These are phyloP conservation scores for Eidolon dupreanum DNA, from an alignment of 2,797 vertebrate species.

Conservation along the genomic window DNA sequence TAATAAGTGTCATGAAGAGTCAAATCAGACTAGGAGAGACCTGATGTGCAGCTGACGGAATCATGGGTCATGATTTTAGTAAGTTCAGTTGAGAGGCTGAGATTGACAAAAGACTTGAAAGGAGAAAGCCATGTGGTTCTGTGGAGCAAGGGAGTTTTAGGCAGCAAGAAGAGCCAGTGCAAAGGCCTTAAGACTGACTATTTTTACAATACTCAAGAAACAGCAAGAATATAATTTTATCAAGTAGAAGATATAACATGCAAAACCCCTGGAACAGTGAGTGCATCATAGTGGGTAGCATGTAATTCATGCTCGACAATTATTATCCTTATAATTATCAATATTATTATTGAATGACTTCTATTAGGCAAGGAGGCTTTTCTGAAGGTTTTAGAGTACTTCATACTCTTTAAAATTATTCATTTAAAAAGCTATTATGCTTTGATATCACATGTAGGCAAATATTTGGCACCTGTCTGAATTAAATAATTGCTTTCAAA, in stretches of 20 bases:
- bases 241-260: background rate
- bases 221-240: background rate
- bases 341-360: background rate
- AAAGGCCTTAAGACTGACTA: background rate
- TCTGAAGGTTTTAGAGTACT: background rate
- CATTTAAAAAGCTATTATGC: background rate
- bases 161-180: background rate
- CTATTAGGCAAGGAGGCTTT: background rate
- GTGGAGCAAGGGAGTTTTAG: background rate
- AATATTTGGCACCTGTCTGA: background rate
- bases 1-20: background rate
- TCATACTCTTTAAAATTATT: background rate
- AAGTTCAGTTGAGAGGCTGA: background rate
- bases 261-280: background rate
- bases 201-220: background rate
- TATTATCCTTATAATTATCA: background rate
- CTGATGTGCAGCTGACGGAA: background rate
- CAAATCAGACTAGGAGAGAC: background rate
- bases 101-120: background rate
- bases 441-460: background rate
- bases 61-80: background rate
- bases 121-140: background rate
- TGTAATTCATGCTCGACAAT: background rate
- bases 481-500: background rate
- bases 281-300: background rate